phyloP scores from a whole-genome alignment of 2,888 invertebrate species.

The Cylindroiulus punctatus region DNA sequence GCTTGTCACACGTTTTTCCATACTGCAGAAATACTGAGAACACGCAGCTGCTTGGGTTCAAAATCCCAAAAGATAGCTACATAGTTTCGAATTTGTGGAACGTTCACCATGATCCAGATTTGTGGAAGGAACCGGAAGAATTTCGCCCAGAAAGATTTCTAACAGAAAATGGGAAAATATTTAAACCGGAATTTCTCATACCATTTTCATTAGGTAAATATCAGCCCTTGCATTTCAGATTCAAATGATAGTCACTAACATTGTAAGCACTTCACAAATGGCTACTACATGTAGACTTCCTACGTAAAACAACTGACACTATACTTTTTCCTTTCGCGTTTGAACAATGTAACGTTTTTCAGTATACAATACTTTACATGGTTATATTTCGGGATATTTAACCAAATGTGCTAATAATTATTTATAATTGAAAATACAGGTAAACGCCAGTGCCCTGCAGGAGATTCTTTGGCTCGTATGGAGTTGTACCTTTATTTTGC shows the following conservation, averaged over 20 bases:
- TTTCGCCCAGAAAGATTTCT: conserved; percentile 58
- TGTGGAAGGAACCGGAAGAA: conserved; percentile 48
- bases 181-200: conserved; percentile 52
- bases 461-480: conserved; percentile 43
- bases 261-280: no score
- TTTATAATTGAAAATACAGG: not conserved
- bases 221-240: not conserved
- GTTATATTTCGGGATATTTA: not conserved
- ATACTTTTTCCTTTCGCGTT: no score
- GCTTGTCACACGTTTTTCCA: not conserved
- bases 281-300: no score
- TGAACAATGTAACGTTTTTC: no score
- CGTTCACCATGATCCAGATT: conserved; percentile 56
- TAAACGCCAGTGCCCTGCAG: conserved; percentile 17
- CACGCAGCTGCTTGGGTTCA: conserved; percentile 36
- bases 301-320: no score
- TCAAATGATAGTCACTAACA: no score
- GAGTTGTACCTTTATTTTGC: conserved; percentile 37
- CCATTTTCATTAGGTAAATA: conserved; percentile 57
- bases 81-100: conserved; percentile 57
- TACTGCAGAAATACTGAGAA: conserved; percentile 49
- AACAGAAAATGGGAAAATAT: conserved; percentile 55
- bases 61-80: conserved; percentile 55
- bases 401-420: not conserved
- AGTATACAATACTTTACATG: no score